Evolutionary conservation across 2,113 vertebrate species (phyloP), one percentile per base, ranked within the genome.

Genomic region (Meriones unguiculatus): DNA sequence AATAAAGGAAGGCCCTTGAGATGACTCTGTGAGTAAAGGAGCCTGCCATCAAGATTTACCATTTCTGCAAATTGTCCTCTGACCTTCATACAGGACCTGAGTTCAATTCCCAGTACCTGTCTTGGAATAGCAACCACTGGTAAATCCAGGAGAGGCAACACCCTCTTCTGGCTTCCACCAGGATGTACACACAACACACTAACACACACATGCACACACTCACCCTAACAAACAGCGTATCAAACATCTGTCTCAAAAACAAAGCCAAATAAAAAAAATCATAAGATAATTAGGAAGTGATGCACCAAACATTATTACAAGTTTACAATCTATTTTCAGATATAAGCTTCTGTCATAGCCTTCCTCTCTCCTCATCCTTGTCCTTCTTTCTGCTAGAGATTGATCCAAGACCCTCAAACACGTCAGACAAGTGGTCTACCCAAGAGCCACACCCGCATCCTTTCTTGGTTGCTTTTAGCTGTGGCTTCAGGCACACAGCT

Each of bases 221-320:
- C 59, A 62, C 14, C 72, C n/a, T 9, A n/a, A 9, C 25, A 77
- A 17, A 30, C 25, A 52, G 1, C 17, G n/a, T 57, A 81, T 52
- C 17, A 54, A 81, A 81, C 20, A 28, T n/a, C 69, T 78, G 78
- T 20, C 32, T 57, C 52, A 81, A 57, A 81, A 57, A 9, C 15
- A 54, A 78, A 81, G 10, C 2, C 17, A 38, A 73, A 57, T 10
- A 54, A 80, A 64, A 64, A 90, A 88, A 90, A 88, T 32, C 50
- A 65, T 69, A 50, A 94, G 92, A 67, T 82, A 84, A 87, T 28
- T 73, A 70, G 30, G 65, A 75, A 91, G 41, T 57, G 41, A 81
- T 20, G 15, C 28, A 15, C 41, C 13, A 15, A 30, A 50, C 70
- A n/a, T 28, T 72, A 62, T 54, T 69, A 82, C 32, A 50, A 62